Base-by-base conservation (phyloP, 2,113 vertebrate species). In the Grammomys surdaster region DNA sequence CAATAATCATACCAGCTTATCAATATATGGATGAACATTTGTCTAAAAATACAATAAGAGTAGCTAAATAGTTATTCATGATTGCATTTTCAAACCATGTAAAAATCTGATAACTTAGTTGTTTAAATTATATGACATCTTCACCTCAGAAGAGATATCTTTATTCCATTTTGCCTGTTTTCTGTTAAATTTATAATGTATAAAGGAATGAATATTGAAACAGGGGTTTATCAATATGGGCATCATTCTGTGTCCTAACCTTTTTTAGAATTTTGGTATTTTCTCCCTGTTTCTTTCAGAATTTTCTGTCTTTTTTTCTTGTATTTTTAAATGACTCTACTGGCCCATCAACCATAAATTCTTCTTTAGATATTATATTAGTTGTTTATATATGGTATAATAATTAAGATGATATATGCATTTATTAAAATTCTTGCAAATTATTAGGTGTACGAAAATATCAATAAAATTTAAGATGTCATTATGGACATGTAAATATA, bases 351-450 rank as follows among this genome's bases (percentile, higher is more conserved):
- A 87, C 90, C 43, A 95, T n/a, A 5, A 85, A 60, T 7, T 28
- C n/a, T 89, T 80, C 33, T 72, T 1, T 7, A 95, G 84, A 7
- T 22, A 87, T 58, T 75, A 78, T 3, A 63, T 60, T 63, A 7
- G 82, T 93, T 73, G 72, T 63, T 85, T 46, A 78, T 6, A 72
- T 60, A 75, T 40, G 33, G 84, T 12, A 70, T 1, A 20, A 80
- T 22, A 85, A 56, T 65, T 65, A 36, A 73, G 80, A 73, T 22
- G 5, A 87, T 28, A 36, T n/a, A 89, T 40, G 40, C 6, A 90
- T n/a, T 7, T 75, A 43, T 76, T 91, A 89, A 94, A 85, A 94
- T 43, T 36, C 14, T 78, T 87, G 4, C 82, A 75, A 88, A 81
- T 14, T 82, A 54, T 20, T 82, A 93, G 40, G 14, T 88, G 0